Conservation (phyloP, 2,113 vertebrate genomes). For the Catharus minimus region DNA sequence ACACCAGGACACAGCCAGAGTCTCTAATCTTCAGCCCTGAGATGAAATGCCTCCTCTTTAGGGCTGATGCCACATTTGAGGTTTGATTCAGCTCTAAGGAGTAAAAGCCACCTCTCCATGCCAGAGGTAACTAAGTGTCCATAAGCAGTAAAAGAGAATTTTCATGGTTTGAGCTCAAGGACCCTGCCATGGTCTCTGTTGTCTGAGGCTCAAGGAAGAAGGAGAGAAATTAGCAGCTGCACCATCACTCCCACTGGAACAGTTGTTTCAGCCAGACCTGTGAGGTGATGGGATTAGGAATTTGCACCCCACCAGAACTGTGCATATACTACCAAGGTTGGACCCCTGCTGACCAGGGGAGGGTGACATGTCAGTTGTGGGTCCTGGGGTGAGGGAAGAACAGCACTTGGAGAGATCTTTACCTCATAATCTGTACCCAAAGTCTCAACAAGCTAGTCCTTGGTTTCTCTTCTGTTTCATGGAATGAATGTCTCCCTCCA, state of each 20-base stretch:
- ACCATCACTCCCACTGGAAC: not conserved
- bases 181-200: not conserved
- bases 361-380: not conserved
- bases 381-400: not conserved
- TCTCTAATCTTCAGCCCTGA: not conserved
- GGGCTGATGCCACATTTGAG: not conserved
- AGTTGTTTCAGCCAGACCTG: not conserved
- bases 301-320: accelerated
- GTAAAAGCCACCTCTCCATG: not conserved
- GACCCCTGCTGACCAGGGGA: not conserved
- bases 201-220: not conserved
- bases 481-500: not conserved
- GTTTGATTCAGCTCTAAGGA: not conserved
- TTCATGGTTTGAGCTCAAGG: not conserved
- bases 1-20: not conserved
- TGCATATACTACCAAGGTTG: not conserved
- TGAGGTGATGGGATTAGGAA: not conserved
- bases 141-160: not conserved
- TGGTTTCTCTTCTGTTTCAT: not conserved
- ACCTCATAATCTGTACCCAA: not conserved
- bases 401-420: not conserved
- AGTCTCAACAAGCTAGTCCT: accelerated
- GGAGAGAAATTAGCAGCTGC: not conserved
- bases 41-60: not conserved
- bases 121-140: not conserved